Evolutionary conservation across 1,140 invertebrate species (phyloP), one percentile per base, ranked within the genome.

Genomic region (Panagrolaimus sp.): DNA sequence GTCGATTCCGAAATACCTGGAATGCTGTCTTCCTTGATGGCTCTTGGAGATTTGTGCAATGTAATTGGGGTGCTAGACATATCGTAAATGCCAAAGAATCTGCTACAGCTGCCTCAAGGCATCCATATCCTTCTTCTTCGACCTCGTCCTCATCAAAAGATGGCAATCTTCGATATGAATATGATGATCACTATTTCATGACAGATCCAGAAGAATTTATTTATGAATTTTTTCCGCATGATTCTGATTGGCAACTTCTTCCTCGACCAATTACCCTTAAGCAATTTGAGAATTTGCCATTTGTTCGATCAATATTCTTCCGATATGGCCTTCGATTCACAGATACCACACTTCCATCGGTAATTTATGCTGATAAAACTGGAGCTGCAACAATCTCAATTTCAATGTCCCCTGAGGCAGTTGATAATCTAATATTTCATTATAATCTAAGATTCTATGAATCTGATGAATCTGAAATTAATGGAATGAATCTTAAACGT

Each of bases 171-270:
- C 91, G 92, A 79, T 98, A 98, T 84, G 94, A 98, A 85, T 98
- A 98, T 82, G 96, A 98, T 83, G 96, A 98, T 83, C 96, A 98
- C 84, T 98, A 98, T 84, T 98, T 98, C 87, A 86, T 98, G 69
- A 98, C 96, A 2, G 94, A 98, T 86, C 93, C 95, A 0, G 90
- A 94, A 68, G 95, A 98, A 84, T 98, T 98, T 84, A 96, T 98
- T 79, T 96, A 97, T 85, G 96, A 98, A 86, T 98, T 98, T 86
- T 97, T 93, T 87, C 94, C 96, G 0, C 86, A 94, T 62, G 93
- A 97, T 85, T 86, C 91, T 28, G 93, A 97, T 81, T 98, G 94
- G 94, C 96, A 98, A 84, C 88, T 98, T 63, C 63, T 46, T 43
- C 38, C 94, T 84, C 89, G 90, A 67, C 91, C 93, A 24, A 94